Conservation (phyloP, 2,113 vertebrate genomes). For the Archocentrus centrarchus region DNA sequence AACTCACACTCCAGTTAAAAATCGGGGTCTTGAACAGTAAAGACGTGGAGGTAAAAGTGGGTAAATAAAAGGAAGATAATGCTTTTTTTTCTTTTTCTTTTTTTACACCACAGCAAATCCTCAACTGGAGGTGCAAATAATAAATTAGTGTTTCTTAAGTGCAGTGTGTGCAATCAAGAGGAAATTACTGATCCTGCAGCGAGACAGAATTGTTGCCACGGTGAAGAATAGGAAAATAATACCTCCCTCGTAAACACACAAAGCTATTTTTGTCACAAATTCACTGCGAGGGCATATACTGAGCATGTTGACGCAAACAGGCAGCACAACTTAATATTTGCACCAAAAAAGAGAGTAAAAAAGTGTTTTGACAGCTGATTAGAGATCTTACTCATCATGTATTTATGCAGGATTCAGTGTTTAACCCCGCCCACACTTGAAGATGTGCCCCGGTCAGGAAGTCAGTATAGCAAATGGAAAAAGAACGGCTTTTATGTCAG, state of each 20-base stretch:
- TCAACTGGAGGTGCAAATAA: not conserved
- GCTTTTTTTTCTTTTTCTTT: not conserved
- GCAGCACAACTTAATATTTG: not conserved
- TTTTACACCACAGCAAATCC: not conserved
- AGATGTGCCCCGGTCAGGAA: not conserved
- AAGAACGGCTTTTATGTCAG: not conserved
- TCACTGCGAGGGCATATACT: not conserved
- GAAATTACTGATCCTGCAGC: conserved; percentile 10
- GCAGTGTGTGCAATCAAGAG: not conserved
- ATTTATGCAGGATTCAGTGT: conserved; percentile 2
- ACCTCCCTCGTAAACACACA: not conserved
- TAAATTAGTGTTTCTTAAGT: conserved; percentile 9
- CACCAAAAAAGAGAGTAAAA: not conserved
- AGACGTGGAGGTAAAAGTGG: not conserved
- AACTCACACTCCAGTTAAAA: not conserved
- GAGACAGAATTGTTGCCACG: not conserved
- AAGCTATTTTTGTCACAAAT: not conserved
- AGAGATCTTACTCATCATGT: not conserved
- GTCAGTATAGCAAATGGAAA: conserved; percentile 5
- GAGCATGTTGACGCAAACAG: not conserved
- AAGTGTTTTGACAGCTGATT: conserved; percentile 12
- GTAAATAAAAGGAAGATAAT: not conserved
- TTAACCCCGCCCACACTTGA: not conserved
- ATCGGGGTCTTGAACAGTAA: not conserved
- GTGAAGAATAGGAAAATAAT: conserved; percentile 10